Base-by-base conservation (phyloP, 2,797 vertebrate genomes). In the Emys orbicularis region DNA sequence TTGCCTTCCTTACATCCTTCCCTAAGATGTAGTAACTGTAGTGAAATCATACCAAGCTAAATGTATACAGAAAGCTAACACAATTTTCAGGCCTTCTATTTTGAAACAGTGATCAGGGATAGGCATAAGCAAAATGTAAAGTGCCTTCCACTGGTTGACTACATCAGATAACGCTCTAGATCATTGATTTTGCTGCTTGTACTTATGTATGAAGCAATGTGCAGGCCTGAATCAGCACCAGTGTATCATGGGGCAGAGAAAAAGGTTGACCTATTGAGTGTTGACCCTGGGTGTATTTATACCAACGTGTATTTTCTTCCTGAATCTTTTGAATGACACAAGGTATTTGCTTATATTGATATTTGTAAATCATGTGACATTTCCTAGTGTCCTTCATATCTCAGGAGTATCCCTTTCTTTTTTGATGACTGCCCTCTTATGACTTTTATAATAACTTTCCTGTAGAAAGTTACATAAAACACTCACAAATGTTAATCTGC, bases 151-250 rank as follows among this genome's bases (percentile, higher is more conserved):
- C 86, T 84, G 86, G 25, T 93, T 93, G 91, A 93, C 97, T 96
- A 93, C 90, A 94, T 93, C 95, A 95, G 96, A 95, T 97, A 95
- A 97, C 95, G 96, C 97, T 96, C 92, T 91, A 94, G 92, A 95
- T 88, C 94, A 98, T 97, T 97, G 97, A 97, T 98, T 96, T 97
- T 96, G 88, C 88, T 96, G 89, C 87, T 74, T 94, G 92, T 91
- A 86, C 94, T 95, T 91, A 86, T 34, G 84, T 87, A 93, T 94
- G 90, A 94, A 97, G 87, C 90, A 89, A 85, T n/a, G 77, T 59
- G 3, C 84, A 95, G 86, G 87, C 90, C 96, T 97, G 91, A 94
- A 89, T 97, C 95, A 97, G 97, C 97, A 97, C 84, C 82, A 88
- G 86, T 52, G 79, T 79, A 52, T 57, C 1, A 12, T 11, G 82